These are phyloP conservation scores for Carpatolechia fugitivella DNA, from an alignment of 2,888 invertebrate species.

Conservation along the genomic window DNA sequence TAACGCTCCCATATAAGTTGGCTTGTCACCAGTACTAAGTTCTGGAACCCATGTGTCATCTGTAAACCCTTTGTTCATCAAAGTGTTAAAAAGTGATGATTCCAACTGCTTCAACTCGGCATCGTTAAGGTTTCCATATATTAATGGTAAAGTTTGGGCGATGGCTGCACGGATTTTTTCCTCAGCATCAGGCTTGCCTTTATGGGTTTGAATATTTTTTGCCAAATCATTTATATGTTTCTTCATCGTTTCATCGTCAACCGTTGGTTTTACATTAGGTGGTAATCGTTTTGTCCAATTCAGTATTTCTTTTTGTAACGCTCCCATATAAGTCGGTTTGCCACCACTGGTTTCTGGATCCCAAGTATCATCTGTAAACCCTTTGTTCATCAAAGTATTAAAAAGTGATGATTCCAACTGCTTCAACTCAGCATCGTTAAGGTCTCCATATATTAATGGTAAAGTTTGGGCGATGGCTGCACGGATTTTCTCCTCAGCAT, in stretches of 20 bases:
- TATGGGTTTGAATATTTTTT: conserved; percentile 19
- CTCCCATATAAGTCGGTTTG: conserved; percentile 17
- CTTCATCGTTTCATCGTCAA: conserved; percentile 13
- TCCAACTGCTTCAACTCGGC: conserved; percentile 19
- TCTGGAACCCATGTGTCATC: too few relatives aligned
- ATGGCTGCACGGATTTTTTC: conserved; percentile 21
- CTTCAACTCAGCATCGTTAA: not conserved
- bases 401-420: not conserved
- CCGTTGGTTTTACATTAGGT: conserved; percentile 10
- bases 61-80: conserved; percentile 22
- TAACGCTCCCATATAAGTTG: not conserved
- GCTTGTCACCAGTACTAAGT: too few relatives aligned
- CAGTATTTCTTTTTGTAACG: conserved; percentile 26
- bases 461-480: not conserved
- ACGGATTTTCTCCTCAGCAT: not conserved
- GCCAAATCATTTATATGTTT: conserved; percentile 24
- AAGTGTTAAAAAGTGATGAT: conserved; percentile 19
- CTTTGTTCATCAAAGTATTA: not conserved
- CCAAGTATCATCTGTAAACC: not conserved
- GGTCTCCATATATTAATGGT: conserved; percentile 2
- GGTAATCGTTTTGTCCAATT: conserved; percentile 27
- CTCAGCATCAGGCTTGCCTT: conserved; percentile 17
- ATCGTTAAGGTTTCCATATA: conserved; percentile 12
- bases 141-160: conserved; percentile 12
- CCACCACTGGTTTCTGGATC: not conserved